Conservation (phyloP, 2,888 invertebrate species). For the Nipponacmea schrenckii region DNA sequence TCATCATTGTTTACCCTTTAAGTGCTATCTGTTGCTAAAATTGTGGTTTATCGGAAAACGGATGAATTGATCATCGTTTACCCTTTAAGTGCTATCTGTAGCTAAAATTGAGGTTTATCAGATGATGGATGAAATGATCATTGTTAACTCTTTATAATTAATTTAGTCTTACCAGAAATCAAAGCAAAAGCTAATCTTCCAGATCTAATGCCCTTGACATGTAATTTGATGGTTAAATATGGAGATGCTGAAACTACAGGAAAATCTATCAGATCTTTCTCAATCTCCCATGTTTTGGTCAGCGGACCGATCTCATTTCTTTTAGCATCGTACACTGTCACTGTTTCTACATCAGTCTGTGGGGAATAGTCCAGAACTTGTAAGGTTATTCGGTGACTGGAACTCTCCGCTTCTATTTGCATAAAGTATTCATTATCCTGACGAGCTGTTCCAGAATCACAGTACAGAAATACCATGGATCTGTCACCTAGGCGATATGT, state of each 20-base stretch:
- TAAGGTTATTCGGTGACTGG: constrained; percentile 44
- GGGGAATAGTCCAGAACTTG: constrained; percentile 66
- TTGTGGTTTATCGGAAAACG: too few relatives aligned
- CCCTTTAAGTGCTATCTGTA: too few relatives aligned
- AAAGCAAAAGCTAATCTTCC: constrained; percentile 62
- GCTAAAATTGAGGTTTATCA: too few relatives aligned
- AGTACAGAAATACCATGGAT: constrained; percentile 49
- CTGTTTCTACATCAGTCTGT: constrained; percentile 54
- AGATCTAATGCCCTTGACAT: constrained; percentile 55
- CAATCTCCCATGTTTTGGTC: constrained; percentile 48
- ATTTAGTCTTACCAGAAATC: constrained; percentile 52
- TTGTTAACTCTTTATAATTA: not conserved
- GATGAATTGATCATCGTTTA: too few relatives aligned
- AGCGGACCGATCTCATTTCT: constrained; percentile 17
- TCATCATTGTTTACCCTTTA: too few relatives aligned
- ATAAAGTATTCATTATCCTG: constrained; percentile 41
- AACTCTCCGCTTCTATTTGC: constrained; percentile 32
- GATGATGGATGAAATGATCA: too few relatives aligned
- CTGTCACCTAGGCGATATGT: constrained; percentile 29
- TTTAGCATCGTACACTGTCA: constrained; percentile 53
- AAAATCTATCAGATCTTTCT: constrained; percentile 87
- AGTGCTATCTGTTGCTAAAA: too few relatives aligned
- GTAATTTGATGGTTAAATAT: constrained; percentile 60
- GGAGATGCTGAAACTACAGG: constrained; percentile 81
- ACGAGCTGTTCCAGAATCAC: constrained; percentile 34